Evolutionary conservation across 2,797 vertebrate genomes (phyloP), one percentile per base, ranked within the genome.

Genomic region (Thunnus albacares): DNA sequence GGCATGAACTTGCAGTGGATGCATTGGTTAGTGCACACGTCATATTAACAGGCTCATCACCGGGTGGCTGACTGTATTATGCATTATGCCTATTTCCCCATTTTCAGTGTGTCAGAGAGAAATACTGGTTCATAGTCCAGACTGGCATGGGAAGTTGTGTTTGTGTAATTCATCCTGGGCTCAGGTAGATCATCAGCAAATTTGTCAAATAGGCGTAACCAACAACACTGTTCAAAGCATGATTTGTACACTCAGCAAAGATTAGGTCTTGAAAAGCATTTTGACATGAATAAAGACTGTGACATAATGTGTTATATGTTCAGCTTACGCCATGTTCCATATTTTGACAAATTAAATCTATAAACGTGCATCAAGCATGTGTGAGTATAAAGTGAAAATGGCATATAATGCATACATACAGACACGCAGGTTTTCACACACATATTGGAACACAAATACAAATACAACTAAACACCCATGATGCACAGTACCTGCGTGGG

Each of bases 401-500:
- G 22, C 3, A 22, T 71, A 43, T 1, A 17, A 57, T 38, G 12
- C 18, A 53, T 6, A 28, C 17, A 62, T 17, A 45, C 6, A 51
- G 74, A 26, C 13, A 43, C 14, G 49, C 17, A 28, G 6, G 41
- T 75, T 74, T 75, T 26, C 51, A 63, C 30, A 35, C 14, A 47
- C 20, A 18, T 11, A 47, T 4, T 52, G n/a, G 60, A 3, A 49
- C 22, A 38, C 20, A 66, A 3, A 49, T 18, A 38, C 20, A 79
- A 71, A 81, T 41, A 79, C 62, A 81, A 53, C 47, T 47, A 30
- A 79, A 72, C 61, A 79, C 71, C 67, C 41, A 75, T 58, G 77
- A 83, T 81, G 49, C 88, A 77, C 59, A 79, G 73, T 58, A 45
- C 15, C 3, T 45, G 68, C 17, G 70, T 84, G 68, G 79, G 82